These are phyloP conservation scores for Congeria kusceri DNA, from an alignment of 2,888 invertebrate genomes.

Conservation along the genomic window DNA sequence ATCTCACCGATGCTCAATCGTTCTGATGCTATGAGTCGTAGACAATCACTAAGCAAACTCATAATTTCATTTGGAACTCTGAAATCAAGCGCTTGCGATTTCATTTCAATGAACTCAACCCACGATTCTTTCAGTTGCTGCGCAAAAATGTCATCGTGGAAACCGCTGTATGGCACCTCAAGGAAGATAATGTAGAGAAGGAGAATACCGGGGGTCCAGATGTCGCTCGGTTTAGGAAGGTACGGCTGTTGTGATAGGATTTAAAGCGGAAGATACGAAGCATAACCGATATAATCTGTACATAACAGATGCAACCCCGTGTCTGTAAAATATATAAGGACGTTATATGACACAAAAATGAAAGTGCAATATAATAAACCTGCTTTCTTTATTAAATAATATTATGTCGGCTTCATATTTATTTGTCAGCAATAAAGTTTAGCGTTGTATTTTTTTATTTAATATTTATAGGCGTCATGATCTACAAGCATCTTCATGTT, in stretches of 20 bases:
- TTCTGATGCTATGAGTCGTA: no score
- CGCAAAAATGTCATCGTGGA: slow-evolving; percentile 33
- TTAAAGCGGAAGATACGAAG: slow-evolving; percentile 58
- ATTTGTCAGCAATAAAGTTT: no score
- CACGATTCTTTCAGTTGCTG: slow-evolving; percentile 42
- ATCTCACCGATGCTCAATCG: no score
- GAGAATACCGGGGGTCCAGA: slow-evolving; percentile 68
- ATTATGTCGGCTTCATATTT: no score
- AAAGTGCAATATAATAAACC: neutral
- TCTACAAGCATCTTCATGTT: no score
- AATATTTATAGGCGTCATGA: no score
- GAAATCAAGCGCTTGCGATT: neutral
- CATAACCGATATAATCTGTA: slow-evolving; percentile 63
- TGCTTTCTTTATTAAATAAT: no score
- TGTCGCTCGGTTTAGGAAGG: slow-evolving; percentile 61
- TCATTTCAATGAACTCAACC: slow-evolving; percentile 22
- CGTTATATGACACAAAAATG: neutral
- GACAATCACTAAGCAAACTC: no score
- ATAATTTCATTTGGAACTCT: neutral
- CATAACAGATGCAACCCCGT: slow-evolving; percentile 53
- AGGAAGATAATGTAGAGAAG: slow-evolving; percentile 52
- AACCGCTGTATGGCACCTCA: slow-evolving; percentile 44
- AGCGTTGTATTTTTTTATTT: no score
- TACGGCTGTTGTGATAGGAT: slow-evolving; percentile 49
- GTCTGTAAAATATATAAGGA: slow-evolving; percentile 21